phyloP scores from a whole-genome alignment of 2,888 invertebrate genomes.

The Sinelater perroti region DNA sequence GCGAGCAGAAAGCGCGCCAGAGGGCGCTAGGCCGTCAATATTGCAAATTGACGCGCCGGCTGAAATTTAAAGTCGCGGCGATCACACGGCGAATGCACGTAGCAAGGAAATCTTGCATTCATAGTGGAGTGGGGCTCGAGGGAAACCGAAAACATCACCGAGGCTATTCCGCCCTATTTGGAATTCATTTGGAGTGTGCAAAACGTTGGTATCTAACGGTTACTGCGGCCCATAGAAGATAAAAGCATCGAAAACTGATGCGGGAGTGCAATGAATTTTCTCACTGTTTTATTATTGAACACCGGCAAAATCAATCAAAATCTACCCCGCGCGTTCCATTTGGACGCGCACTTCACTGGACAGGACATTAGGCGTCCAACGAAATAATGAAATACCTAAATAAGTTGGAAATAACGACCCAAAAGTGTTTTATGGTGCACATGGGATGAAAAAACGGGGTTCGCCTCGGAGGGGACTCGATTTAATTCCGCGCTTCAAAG shows the following conservation, averaged over 20 bases:
- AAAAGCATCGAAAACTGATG: constrained; percentile 33
- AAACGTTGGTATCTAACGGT: constrained; percentile 35
- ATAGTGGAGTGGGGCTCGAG: constrained; percentile 26
- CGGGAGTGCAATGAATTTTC: constrained; percentile 21
- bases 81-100: constrained; percentile 28
- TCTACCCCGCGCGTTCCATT: too few relatives aligned
- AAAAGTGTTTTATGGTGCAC: too few relatives aligned
- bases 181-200: constrained; percentile 35
- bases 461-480: too few relatives aligned
- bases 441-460: too few relatives aligned
- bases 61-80: constrained; percentile 18
- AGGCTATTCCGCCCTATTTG: constrained; percentile 30
- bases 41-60: constrained; percentile 19
- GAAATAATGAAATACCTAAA: too few relatives aligned
- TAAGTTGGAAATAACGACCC: too few relatives aligned
- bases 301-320: background rate
- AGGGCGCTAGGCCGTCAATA: constrained; percentile 4
- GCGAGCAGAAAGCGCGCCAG: background rate
- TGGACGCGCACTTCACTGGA: too few relatives aligned
- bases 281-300: constrained; percentile 17
- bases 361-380: too few relatives aligned
- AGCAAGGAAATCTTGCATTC: constrained; percentile 37
- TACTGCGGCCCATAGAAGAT: constrained; percentile 21
- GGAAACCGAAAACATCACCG: constrained; percentile 29
- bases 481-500: too few relatives aligned